Percentiles rank a stretch among this genome's conserved stretches.
Conservation (phyloP, 1,140 invertebrate genomes). For the Euura saliciscinereae region DNA sequence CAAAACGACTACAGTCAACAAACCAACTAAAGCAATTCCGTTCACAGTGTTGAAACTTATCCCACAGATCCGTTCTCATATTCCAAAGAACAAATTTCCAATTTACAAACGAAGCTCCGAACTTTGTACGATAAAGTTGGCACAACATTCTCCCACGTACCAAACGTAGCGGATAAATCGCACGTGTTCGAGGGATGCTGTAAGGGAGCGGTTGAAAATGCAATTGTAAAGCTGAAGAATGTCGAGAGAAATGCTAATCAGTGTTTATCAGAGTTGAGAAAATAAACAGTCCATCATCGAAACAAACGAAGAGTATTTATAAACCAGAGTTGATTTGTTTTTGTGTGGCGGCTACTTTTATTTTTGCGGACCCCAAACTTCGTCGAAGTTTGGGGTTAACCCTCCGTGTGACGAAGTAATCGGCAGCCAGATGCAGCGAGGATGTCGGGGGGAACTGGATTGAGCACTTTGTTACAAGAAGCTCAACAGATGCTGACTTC, state of each 20-base stretch:
- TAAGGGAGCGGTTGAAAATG: neutral
- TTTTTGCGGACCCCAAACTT: too few relatives aligned
- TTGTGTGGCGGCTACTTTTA: too few relatives aligned
- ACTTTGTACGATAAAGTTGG: neutral
- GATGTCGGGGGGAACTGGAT: neutral
- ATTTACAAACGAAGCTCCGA: neutral
- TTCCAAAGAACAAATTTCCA: neutral
- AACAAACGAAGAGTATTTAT: too few relatives aligned
- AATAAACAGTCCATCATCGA: too few relatives aligned
- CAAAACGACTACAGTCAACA: too few relatives aligned
- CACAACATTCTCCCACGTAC: neutral
- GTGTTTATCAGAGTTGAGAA: too few relatives aligned
- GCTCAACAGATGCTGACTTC: conserved; percentile 24
- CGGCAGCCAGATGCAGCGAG: neutral
- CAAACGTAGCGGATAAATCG: neutral
- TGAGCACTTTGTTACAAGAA: conserved; percentile 19
- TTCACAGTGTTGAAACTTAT: neutral
- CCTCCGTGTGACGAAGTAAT: too few relatives aligned
- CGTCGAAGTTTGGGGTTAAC: too few relatives aligned
- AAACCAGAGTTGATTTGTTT: too few relatives aligned
- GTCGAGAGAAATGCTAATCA: neutral
- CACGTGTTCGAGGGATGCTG: neutral
- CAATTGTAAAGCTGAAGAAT: neutral
- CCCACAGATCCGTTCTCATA: neutral
- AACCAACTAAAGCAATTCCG: too few relatives aligned